Evolutionary conservation across 2,113 vertebrate genomes (phyloP).

Genomic region (Centropristis striata): DNA sequence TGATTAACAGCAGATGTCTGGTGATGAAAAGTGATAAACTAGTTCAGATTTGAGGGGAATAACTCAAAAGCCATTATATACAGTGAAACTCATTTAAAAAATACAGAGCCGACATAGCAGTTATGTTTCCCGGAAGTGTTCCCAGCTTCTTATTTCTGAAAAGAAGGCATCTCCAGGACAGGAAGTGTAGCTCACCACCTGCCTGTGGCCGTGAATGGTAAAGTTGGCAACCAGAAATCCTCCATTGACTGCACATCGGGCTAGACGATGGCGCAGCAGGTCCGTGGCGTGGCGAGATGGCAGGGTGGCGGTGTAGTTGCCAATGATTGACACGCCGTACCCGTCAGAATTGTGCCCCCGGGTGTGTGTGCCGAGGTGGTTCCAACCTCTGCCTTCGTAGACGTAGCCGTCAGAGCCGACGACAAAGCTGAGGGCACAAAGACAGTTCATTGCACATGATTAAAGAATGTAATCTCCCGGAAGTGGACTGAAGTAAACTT

Average conservation of each 20-base stretch:
- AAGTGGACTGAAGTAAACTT: background rate
- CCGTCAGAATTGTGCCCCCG: conserved; percentile 87
- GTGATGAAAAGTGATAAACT: too few relatives aligned
- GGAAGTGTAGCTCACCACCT: conserved; percentile 83
- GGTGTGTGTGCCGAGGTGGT: conserved; percentile 89
- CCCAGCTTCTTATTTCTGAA: conserved; percentile 87
- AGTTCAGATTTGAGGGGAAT: background rate
- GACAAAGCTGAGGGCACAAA: conserved; percentile 86
- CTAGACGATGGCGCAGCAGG: conserved; percentile 82
- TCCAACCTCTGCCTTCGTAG: conserved; percentile 94
- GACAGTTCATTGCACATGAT: background rate
- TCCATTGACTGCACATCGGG: conserved; percentile 81
- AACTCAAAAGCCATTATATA: background rate
- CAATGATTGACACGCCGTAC: conserved; percentile 90
- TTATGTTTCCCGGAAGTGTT: conserved; percentile 80
- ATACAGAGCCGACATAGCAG: background rate
- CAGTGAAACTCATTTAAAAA: background rate
- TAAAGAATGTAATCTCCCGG: background rate
- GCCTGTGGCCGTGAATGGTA: conserved; percentile 88
- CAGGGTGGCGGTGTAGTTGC: conserved; percentile 86
- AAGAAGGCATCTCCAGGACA: conserved; percentile 91
- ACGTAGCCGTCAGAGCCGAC: conserved; percentile 92
- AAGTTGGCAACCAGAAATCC: conserved; percentile 82
- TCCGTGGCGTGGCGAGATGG: conserved; percentile 77
- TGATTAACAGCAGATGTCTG: too few relatives aligned